Base-by-base conservation (phyloP, 2,113 vertebrate species). In the Galemys pyrenaicus region DNA sequence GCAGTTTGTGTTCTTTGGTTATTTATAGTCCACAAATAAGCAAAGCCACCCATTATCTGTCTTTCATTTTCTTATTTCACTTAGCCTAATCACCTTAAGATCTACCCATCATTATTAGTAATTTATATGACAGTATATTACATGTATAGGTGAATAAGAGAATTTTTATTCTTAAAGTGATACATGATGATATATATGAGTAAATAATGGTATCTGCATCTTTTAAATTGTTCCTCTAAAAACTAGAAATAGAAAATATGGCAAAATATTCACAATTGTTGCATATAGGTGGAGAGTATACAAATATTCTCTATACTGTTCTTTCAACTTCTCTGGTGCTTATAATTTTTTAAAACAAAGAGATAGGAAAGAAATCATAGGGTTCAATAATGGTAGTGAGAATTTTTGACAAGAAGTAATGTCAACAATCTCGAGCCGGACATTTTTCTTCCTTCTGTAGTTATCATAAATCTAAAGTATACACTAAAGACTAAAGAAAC, bases 291-390 rank as follows among this genome's bases (percentile, higher is more conserved):
- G 8, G 41, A 71, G 1, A 13, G 15, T n/a, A 22, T 64, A 20
- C 5, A 58, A 22, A 30, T 39, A 32, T 44, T 77, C 20, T 6
- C 11, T 80, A 30, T 24, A 41, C 46, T 26, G 16, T 35, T 81
- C 15, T 75, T 80, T 28, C 51, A 83, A 54, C 0, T 74, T 41
- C 79, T 51, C 30, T 71, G n/a, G 17, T 30, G 0, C 44, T 93
- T 60, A 44, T 82, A 60, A n/a, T 81, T 85, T 80, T 88, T 74
- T 41, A 62, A 41, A 92, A 89, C 64, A 94, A 83, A 56, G 15
- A 92, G 62, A n/a, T 46, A 9, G 20, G 4, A 75, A 86, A 24
- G 46, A 83, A 95, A 82, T 26, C 16, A 62, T 3, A 3, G 20
- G 20, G 17, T 28, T 26, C 7, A 24, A n/a, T 41, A 20, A 44